Conservation (phyloP, 1,140 invertebrate genomes). For the Drosophila bipectinata region DNA sequence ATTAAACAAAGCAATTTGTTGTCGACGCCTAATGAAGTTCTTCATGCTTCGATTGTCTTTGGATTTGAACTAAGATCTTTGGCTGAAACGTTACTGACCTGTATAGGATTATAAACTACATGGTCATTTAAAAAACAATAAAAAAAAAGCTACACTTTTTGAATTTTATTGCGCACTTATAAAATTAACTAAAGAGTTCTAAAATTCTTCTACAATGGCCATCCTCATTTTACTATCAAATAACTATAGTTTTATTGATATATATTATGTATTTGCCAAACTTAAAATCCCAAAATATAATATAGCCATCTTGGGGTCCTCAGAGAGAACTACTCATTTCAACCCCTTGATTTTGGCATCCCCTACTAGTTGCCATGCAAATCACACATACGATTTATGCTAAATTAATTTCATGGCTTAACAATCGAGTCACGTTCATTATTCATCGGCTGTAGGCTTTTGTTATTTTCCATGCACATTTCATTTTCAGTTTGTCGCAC, state of each 20-base stretch:
- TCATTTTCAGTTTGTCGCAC: constrained; percentile 30
- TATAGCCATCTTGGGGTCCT: too few species aligned
- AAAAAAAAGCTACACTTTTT: not conserved
- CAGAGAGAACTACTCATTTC: too few species aligned
- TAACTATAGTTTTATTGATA: too few species aligned
- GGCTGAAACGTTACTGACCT: not conserved
- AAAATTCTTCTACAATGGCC: too few species aligned
- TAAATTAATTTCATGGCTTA: constrained; percentile 63
- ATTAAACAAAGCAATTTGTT: constrained; percentile 45
- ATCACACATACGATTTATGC: constrained; percentile 52
- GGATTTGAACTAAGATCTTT: constrained; percentile 20
- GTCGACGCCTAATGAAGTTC: constrained; percentile 42
- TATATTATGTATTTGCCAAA: too few species aligned
- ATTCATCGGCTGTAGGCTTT: constrained; percentile 53
- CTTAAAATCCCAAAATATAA: too few species aligned
- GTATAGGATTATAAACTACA: not conserved
- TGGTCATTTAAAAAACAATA: not conserved
- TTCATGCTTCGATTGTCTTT: constrained; percentile 35
- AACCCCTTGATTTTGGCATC: not conserved
- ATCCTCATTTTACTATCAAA: too few species aligned
- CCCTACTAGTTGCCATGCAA: constrained; percentile 31
- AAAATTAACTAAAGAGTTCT: too few species aligned
- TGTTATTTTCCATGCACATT: constrained; percentile 31
- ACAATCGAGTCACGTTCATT: constrained; percentile 65
- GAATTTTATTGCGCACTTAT: too few species aligned